Evolutionary conservation across 2,797 vertebrate genomes (phyloP).

Genomic region (Synanceia verrucosa): DNA sequence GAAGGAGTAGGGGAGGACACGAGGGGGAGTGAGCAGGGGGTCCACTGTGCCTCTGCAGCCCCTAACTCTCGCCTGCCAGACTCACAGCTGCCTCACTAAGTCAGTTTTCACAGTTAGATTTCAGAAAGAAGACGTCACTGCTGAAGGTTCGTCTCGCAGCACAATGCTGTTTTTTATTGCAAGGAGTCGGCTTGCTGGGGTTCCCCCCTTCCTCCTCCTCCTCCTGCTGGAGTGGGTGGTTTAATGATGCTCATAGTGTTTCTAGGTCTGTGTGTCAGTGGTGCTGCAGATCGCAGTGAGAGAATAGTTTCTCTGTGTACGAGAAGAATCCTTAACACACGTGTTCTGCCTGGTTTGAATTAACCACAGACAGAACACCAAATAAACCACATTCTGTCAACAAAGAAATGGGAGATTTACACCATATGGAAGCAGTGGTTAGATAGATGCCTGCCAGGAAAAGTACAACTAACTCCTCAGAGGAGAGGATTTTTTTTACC

Average conservation of each 20-base stretch:
- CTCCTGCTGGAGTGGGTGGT: constrained; percentile 25
- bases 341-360: constrained; percentile 50
- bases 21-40: constrained; percentile 37
- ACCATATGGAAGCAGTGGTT: constrained; percentile 16
- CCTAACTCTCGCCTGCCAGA: constrained; percentile 60
- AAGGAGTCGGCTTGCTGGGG: constrained; percentile 66
- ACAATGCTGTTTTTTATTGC: constrained; percentile 77
- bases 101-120: constrained; percentile 69
- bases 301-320: constrained; percentile 70
- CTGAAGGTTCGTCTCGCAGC: constrained; percentile 61
- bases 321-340: constrained; percentile 41
- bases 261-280: constrained; percentile 83
- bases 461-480: neutral
- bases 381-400: constrained; percentile 30
- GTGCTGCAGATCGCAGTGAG: constrained; percentile 37
- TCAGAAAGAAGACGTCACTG: constrained; percentile 77
- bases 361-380: constrained; percentile 36
- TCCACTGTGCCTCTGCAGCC: constrained; percentile 47
- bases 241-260: constrained; percentile 68
- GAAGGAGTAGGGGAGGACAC: neutral
- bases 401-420: constrained; percentile 26
- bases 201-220: constrained; percentile 35
- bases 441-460: neutral
- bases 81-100: constrained; percentile 81
- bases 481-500: too few species aligned